Evolutionary conservation across 2,113 vertebrate species (phyloP).

Genomic region (Mus musculus): DNA sequence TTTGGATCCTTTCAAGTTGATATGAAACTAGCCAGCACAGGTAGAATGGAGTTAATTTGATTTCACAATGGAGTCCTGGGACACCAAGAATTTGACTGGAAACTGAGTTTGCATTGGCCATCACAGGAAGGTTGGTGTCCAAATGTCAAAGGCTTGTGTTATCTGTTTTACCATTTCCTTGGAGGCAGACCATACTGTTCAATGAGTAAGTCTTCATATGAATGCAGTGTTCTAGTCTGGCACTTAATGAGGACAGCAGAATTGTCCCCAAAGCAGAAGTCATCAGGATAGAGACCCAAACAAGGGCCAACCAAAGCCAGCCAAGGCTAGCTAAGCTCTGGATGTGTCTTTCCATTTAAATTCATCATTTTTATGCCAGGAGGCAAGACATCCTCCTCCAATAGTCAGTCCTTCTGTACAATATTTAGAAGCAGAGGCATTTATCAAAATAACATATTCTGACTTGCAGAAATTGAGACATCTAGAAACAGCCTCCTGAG

Average conservation of each 20-base stretch:
- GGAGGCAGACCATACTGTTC: background rate
- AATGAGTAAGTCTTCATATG: background rate
- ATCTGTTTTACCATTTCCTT: background rate
- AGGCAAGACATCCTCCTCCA: slow-evolving; percentile 16
- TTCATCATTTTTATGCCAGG: background rate
- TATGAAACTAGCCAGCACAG: background rate
- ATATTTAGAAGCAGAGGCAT: slow-evolving; percentile 62
- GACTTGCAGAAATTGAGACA: slow-evolving; percentile 76
- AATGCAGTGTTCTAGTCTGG: accelerated
- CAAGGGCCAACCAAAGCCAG: background rate
- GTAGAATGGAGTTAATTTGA: no score
- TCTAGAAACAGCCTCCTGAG: slow-evolving; percentile 72
- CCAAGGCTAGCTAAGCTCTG: background rate
- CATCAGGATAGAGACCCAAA: background rate
- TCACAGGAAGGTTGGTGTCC: accelerated
- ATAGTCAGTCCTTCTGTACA: slow-evolving; percentile 46
- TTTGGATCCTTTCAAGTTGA: background rate
- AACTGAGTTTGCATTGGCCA: background rate
- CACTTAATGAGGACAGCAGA: background rate
- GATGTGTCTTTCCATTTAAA: background rate
- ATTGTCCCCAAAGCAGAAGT: background rate
- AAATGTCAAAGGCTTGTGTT: background rate
- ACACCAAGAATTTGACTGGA: background rate
- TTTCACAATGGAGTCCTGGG: background rate
- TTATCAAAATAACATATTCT: slow-evolving; percentile 69